Evolutionary conservation across 2,113 vertebrate genomes (phyloP).

Genomic region (Psilopogon haemacephalus): DNA sequence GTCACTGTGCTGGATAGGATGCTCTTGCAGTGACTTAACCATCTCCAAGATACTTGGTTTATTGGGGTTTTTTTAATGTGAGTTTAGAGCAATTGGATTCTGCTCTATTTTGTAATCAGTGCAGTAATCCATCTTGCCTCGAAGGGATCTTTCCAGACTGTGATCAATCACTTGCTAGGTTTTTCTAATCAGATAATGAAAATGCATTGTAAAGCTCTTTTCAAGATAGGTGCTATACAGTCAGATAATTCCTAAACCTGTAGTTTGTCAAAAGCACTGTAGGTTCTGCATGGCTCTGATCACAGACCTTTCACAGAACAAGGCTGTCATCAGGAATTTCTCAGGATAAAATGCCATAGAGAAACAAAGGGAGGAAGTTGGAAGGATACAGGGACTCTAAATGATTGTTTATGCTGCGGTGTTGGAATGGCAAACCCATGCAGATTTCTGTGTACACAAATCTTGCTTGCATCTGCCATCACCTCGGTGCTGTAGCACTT

Average conservation of each 20-base stretch:
- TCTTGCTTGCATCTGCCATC: background rate
- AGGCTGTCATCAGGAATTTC: background rate
- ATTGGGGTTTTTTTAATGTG: background rate
- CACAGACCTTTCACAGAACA: background rate
- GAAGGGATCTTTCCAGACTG: background rate
- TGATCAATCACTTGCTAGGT: background rate
- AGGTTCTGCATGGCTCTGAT: background rate
- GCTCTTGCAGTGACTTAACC: background rate
- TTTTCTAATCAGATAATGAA: background rate
- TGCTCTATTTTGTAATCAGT: background rate
- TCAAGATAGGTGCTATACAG: background rate
- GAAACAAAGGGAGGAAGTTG: background rate
- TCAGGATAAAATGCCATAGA: background rate
- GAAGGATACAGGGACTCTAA: background rate
- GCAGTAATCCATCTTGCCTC: background rate
- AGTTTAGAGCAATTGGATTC: background rate
- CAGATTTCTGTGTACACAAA: background rate
- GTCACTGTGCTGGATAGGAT: background rate
- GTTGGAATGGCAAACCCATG: background rate
- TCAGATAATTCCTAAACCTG: background rate
- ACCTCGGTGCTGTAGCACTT: background rate
- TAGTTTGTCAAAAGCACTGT: background rate
- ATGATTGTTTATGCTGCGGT: background rate
- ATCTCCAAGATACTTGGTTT: background rate
- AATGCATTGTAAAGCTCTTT: background rate